Evolutionary conservation across 2,888 invertebrate species (phyloP).

Genomic region (Mythimna loreyi): DNA sequence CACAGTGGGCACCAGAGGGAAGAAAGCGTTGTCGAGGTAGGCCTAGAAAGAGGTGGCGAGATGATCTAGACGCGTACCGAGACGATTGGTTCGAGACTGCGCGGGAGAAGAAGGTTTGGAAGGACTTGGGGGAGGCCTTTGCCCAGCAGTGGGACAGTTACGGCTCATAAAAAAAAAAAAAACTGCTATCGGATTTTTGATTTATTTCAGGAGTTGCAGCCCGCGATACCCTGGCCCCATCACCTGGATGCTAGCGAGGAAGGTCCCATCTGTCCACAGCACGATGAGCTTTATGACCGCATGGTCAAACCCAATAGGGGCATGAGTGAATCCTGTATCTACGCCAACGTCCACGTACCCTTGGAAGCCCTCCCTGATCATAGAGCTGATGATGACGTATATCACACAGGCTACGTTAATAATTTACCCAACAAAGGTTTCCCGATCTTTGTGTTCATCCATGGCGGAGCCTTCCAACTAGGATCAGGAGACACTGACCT

Average conservation of each 20-base stretch:
- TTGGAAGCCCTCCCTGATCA: constrained; percentile 27
- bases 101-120: too few species aligned
- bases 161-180: too few species aligned
- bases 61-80: too few species aligned
- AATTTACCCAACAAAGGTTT: constrained; percentile 48
- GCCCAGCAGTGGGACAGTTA: too few species aligned
- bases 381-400: constrained; percentile 14
- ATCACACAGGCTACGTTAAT: constrained; percentile 25
- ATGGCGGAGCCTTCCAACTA: constrained; percentile 77
- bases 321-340: constrained; percentile 71
- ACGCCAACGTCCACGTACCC: constrained; percentile 71
- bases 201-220: constrained; percentile 61
- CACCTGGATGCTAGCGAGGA: constrained; percentile 88
- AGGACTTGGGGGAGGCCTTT: too few species aligned
- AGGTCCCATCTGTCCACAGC: constrained; percentile 90
- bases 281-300: constrained; percentile 72
- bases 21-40: too few species aligned
- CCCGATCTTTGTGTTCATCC: constrained; percentile 81
- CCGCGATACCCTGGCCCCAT: constrained; percentile 81
- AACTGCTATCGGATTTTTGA: too few species aligned
- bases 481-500: constrained; percentile 67
- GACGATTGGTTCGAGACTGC: too few species aligned
- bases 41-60: too few species aligned
- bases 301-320: constrained; percentile 54
- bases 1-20: too few species aligned